phyloP scores from a whole-genome alignment of 2,113 vertebrate species.

The Leucoraja erinaceus region DNA sequence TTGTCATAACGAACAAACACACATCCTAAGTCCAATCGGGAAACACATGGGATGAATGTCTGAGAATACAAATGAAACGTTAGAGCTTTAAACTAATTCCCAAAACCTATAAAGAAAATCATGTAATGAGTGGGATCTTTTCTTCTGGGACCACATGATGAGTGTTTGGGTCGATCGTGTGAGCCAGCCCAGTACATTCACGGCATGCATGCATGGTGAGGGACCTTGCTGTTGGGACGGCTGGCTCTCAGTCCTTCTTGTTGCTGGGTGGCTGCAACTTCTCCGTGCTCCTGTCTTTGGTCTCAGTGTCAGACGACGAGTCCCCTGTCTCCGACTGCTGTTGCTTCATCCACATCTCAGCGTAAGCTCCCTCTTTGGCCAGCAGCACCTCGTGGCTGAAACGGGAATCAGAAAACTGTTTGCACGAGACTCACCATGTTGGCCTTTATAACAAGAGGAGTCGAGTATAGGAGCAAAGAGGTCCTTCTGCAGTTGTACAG shows the following conservation, averaged over 20 bases:
- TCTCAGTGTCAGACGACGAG: conserved; percentile 60
- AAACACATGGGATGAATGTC: no score
- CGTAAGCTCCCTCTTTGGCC: conserved; percentile 71
- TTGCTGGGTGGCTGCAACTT: conserved; percentile 60
- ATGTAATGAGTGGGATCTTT: neutral
- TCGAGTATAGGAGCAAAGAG: no score
- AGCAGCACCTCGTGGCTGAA: conserved; percentile 80
- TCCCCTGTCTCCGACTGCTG: conserved; percentile 59
- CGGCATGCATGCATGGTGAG: neutral
- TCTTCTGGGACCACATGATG: neutral
- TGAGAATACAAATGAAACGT: neutral
- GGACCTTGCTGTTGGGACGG: neutral
- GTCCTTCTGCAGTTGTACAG: no score
- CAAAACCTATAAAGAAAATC: neutral
- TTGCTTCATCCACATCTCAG: conserved; percentile 86
- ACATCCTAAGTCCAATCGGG: neutral
- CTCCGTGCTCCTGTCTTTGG: conserved; percentile 58
- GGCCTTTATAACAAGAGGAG: no score
- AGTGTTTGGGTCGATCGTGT: neutral
- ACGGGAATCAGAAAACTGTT: neutral
- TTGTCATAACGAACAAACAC: neutral
- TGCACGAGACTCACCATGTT: neutral
- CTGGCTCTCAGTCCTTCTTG: conserved; percentile 32
- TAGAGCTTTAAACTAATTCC: neutral
- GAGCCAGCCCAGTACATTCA: neutral